Conservation (phyloP, 2,113 vertebrate species). For the Melanotaenia duboulayi region DNA sequence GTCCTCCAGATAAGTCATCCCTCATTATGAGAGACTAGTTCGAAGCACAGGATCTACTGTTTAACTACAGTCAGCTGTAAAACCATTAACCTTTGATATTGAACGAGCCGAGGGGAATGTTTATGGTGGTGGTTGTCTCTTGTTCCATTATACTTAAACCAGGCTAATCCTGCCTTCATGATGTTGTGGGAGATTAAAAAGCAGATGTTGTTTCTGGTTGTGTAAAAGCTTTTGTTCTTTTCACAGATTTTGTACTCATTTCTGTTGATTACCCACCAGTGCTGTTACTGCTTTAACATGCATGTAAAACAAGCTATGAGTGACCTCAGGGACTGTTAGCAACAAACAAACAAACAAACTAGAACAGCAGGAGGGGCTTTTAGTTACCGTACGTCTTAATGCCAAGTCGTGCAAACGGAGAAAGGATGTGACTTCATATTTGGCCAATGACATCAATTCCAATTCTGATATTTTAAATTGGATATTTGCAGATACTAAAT, state of each 20-base stretch:
- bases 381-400: too few species aligned
- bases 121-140: constrained; percentile 19
- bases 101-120: constrained; percentile 34
- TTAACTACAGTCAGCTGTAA: constrained; percentile 66
- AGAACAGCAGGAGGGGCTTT: too few species aligned
- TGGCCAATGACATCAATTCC: too few species aligned
- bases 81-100: constrained; percentile 78
- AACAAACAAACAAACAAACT: too few species aligned
- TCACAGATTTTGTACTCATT: neutral
- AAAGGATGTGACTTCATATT: too few species aligned
- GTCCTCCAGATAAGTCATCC: constrained; percentile 19
- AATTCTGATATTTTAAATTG: too few species aligned
- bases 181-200: neutral
- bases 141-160: neutral
- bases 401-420: too few species aligned
- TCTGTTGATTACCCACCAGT: neutral
- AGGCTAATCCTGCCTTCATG: neutral
- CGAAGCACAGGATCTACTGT: constrained; percentile 43
- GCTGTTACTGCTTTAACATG: too few species aligned
- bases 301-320: too few species aligned
- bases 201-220: neutral
- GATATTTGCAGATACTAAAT: too few species aligned
- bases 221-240: neutral
- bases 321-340: too few species aligned
- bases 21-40: constrained; percentile 15